Evolutionary conservation across 2,113 vertebrate species (phyloP).

Genomic region (Gavialis gangeticus): DNA sequence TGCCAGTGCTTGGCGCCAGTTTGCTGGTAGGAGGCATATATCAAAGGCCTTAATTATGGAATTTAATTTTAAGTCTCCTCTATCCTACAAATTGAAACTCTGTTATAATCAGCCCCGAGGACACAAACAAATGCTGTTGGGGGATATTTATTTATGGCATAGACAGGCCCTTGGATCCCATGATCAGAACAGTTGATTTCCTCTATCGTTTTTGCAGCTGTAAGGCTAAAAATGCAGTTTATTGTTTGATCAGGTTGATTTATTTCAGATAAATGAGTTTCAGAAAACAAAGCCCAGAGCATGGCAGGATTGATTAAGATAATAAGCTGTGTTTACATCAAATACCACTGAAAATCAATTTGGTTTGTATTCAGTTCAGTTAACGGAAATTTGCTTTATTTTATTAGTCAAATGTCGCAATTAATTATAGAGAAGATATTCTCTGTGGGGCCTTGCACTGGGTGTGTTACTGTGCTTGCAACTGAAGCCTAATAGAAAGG

Average conservation of each 20-base stretch:
- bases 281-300: slow-evolving; percentile 27
- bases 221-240: background rate
- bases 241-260: background rate
- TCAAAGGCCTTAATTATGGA: accelerated
- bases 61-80: background rate
- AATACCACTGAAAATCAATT: slow-evolving; percentile 6
- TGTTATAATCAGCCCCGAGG: background rate
- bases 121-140: background rate
- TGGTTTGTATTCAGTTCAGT: background rate
- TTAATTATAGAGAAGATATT: slow-evolving; percentile 48
- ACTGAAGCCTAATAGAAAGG: slow-evolving; percentile 41
- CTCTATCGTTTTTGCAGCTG: background rate
- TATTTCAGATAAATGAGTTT: background rate
- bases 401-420: slow-evolving; percentile 23
- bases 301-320: slow-evolving; percentile 17
- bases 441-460: slow-evolving; percentile 20
- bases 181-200: background rate
- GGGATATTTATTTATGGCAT: background rate
- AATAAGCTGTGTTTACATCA: slow-evolving; percentile 29
- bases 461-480: slow-evolving; percentile 2
- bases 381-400: slow-evolving; percentile 26
- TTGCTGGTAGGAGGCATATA: background rate
- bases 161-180: accelerated
- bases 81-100: background rate
- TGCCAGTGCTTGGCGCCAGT: background rate